phyloP scores from a whole-genome alignment of 2,888 invertebrate species.

The Drosophila cognata region DNA sequence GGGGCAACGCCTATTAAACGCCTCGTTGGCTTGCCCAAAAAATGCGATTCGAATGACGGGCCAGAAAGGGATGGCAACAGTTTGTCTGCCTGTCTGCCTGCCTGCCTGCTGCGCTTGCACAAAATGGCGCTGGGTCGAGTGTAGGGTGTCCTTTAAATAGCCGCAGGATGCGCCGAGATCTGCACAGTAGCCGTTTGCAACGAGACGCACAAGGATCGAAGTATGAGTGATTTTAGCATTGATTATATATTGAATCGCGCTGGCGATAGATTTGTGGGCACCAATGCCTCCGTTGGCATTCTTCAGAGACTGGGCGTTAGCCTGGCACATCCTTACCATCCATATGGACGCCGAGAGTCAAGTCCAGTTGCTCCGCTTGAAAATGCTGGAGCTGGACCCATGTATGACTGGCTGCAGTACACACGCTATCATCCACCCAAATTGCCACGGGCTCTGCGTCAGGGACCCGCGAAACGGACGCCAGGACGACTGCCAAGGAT shows the following conservation, averaged over 20 bases:
- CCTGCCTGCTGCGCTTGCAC: slow-evolving; percentile 1
- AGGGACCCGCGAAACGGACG: slow-evolving; percentile 86
- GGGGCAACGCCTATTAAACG: slow-evolving; percentile 70
- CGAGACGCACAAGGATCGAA: slow-evolving; percentile 51
- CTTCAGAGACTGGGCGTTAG: slow-evolving; percentile 60
- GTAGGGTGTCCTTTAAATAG: slow-evolving; percentile 72
- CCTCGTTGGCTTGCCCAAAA: slow-evolving; percentile 40
- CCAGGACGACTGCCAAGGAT: slow-evolving; percentile 88
- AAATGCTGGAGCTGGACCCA: slow-evolving; percentile 60
- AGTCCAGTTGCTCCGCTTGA: slow-evolving; percentile 31
- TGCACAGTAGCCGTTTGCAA: slow-evolving; percentile 59
- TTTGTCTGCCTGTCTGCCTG: slow-evolving; percentile 3
- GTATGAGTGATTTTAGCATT: slow-evolving; percentile 86
- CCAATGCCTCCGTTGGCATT: slow-evolving; percentile 79
- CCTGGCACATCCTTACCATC: slow-evolving; percentile 48
- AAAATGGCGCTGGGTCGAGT: slow-evolving; percentile 40
- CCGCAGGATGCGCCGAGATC: slow-evolving; percentile 46
- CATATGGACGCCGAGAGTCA: slow-evolving; percentile 51
- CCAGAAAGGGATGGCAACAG: slow-evolving; percentile 35
- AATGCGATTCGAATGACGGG: slow-evolving; percentile 3
- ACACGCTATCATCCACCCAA: slow-evolving; percentile 90
- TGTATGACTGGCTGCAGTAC: slow-evolving; percentile 88
- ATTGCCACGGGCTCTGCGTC: slow-evolving; percentile 86
- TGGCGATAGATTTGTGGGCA: slow-evolving; percentile 84
- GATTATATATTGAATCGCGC: slow-evolving; percentile 87